Conservation (phyloP, 1,140 invertebrate genomes). For the Pseudomyrmex cubaensis region DNA sequence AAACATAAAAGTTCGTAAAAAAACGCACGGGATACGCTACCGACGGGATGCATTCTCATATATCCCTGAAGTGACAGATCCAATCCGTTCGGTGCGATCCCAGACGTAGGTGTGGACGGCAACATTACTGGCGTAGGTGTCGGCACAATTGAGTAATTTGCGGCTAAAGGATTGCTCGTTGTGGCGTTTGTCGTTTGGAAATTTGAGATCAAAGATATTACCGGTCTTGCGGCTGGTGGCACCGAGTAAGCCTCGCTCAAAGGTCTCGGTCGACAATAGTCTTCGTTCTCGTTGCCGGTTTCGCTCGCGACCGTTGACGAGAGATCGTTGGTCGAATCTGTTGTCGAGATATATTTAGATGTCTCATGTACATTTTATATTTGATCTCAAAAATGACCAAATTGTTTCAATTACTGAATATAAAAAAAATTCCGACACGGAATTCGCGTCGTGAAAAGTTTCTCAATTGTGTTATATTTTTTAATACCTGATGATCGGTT, state of each 20-base stretch:
- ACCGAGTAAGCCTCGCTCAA: conserved; percentile 85
- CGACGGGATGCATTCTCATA: conserved; percentile 85
- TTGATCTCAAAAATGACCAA: not conserved
- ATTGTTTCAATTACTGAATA: too few species aligned
- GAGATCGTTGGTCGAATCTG: conserved; percentile 39
- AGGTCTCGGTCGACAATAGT: conserved; percentile 86
- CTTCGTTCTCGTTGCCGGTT: conserved; percentile 77
- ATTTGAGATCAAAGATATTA: conserved; percentile 72
- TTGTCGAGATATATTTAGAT: not conserved
- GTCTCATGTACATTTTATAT: not conserved
- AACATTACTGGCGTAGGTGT: conserved; percentile 77
- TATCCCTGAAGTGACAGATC: conserved; percentile 83
- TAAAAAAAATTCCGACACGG: not conserved
- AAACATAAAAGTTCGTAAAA: not conserved
- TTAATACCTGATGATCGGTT: conserved; percentile 78
- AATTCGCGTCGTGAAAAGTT: not conserved
- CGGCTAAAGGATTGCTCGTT: conserved; percentile 76
- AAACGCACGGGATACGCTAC: conserved; percentile 67
- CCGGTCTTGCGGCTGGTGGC: conserved; percentile 85
- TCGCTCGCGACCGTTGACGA: conserved; percentile 48
- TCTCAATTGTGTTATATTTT: not conserved
- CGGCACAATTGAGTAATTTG: conserved; percentile 84
- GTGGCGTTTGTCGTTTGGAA: conserved; percentile 69
- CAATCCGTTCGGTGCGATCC: conserved; percentile 70
- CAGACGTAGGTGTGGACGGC: conserved; percentile 66